A percentile compares a stretch with the other conserved stretches of the same genome.
Evolutionary conservation across 53 echinoderm and acorn worm species (phyloP).

Genomic region (Patiria pectinifera): DNA sequence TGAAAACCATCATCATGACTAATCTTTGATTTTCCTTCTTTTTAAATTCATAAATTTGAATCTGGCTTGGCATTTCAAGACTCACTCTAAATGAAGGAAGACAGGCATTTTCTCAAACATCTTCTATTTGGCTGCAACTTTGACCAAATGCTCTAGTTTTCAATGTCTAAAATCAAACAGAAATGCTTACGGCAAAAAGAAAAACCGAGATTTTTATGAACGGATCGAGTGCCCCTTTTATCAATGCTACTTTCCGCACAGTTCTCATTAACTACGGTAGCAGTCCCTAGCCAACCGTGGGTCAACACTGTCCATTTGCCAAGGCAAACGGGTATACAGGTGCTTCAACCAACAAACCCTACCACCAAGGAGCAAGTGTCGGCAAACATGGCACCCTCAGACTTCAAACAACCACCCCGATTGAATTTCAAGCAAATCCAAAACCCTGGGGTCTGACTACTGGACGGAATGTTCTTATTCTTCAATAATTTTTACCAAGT

Average conservation of each 20-base stretch:
- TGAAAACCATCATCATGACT: not conserved
- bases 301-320: conserved; percentile 32
- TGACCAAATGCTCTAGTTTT: too few species aligned
- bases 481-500: not conserved
- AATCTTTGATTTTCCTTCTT: not conserved
- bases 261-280: conserved; percentile 6
- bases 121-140: too few species aligned
- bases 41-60: too few species aligned
- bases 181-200: not conserved
- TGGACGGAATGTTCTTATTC: not conserved
- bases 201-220: not conserved
- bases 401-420: not conserved
- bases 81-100: too few species aligned
- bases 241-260: not conserved
- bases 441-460: conserved; percentile 17
- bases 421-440: conserved; percentile 14
- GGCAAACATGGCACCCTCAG: conserved; percentile 37
- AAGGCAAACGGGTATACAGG: conserved; percentile 13
- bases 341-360: not conserved
- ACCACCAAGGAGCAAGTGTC: conserved; percentile 17
- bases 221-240: not conserved
- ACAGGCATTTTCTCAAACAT: too few species aligned
- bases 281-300: not conserved
- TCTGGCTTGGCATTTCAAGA: too few species aligned
- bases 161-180: not conserved